Percentiles rank a stretch among this genome's conserved stretches.
phyloP scores from a whole-genome alignment of 2,797 vertebrate species.

The Cossypha dichroa region DNA sequence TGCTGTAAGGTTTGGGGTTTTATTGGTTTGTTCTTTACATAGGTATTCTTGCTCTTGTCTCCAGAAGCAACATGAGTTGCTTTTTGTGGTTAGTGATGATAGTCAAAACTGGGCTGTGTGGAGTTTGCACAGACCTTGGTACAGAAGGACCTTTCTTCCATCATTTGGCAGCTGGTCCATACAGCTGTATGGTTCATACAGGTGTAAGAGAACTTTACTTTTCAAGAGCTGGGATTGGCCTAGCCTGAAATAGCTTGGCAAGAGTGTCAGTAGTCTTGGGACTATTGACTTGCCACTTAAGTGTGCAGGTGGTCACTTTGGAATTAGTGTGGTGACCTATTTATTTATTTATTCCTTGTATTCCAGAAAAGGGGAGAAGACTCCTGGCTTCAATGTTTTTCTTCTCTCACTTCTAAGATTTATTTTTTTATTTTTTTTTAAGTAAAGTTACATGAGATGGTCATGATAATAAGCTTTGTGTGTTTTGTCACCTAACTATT shows the following conservation, averaged over 20 bases:
- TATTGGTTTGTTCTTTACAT: background rate
- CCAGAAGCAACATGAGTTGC: fast-evolving
- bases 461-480: background rate
- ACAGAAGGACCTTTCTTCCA: background rate
- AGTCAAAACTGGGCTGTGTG: background rate
- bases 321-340: background rate
- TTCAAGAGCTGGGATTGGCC: background rate
- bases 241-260: background rate
- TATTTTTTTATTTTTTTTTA: background rate
- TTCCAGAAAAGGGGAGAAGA: background rate
- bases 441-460: background rate
- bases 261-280: background rate
- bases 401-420: background rate
- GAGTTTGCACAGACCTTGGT: background rate
- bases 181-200: background rate
- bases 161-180: background rate
- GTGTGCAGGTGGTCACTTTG: background rate
- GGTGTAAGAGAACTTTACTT: background rate
- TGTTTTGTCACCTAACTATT: background rate
- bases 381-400: background rate
- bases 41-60: background rate
- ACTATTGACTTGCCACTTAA: background rate
- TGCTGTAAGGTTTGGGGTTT: background rate
- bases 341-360: background rate
- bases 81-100: background rate